Conservation (phyloP, 2,888 invertebrate species). For the Platerodrilus igneus region DNA sequence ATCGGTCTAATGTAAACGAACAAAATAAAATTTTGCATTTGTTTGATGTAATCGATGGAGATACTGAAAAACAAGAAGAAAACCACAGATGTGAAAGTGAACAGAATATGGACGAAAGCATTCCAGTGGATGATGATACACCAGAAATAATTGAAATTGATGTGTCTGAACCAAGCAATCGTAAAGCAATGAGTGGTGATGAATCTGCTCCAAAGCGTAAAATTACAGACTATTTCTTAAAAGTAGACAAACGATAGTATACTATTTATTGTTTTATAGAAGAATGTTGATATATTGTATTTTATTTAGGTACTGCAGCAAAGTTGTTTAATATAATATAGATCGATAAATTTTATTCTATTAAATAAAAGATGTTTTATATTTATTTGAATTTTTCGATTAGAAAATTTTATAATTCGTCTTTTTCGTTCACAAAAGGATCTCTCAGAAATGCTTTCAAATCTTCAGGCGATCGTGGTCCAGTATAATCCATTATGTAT, state of each 20-base stretch:
- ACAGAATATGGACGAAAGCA: constrained; percentile 8
- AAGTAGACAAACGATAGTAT: constrained; percentile 22
- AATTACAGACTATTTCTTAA: constrained; percentile 36
- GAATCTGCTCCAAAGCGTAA: constrained; percentile 22
- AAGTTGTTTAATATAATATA: no score
- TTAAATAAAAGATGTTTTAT: no score
- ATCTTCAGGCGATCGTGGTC: constrained; percentile 54
- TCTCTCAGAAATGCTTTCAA: constrained; percentile 52
- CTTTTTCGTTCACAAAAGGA: no score
- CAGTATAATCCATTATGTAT: constrained; percentile 53
- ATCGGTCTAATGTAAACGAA: no score
- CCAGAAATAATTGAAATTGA: no score
- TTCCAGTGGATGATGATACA: no score
- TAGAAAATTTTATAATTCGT: constrained; percentile 14
- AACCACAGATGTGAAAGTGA: no score
- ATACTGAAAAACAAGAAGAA: constrained; percentile 20
- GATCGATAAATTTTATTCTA: no score
- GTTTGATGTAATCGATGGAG: constrained; percentile 36
- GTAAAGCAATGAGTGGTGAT: constrained; percentile 19
- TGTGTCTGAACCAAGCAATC: neutral
- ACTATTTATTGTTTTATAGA: no score
- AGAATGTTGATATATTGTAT: no score
- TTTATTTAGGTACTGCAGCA: no score
- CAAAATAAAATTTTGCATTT: constrained; percentile 30
- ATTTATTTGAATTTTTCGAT: no score